Evolutionary conservation across 2,113 vertebrate species (phyloP), one percentile per base, ranked within the genome.

Genomic region (Spea bombifrons): DNA sequence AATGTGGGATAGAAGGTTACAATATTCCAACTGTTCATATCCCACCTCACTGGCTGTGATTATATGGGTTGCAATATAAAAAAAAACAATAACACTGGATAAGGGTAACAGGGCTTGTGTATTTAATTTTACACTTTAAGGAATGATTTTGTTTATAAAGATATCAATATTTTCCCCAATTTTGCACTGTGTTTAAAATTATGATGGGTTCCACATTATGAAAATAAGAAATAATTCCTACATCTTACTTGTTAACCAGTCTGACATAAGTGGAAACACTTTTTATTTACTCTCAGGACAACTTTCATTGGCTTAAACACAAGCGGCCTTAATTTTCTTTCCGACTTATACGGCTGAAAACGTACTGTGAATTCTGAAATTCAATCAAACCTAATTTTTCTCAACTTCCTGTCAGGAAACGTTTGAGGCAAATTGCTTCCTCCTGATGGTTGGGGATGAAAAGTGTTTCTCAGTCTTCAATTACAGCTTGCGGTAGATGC

Each of bases 391-490:
- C 69, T 75, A 66, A 76, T 71, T 81, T 81, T 81, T 53, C 68
- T 72, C 52, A 67, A 71, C 73, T 81, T 76, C 73, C 80, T 66
- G 67, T 76, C 80, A 81, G 80, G 80, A 75, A 81, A 75, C 72
- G 76, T 76, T 81, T 81, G 68, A 55, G 59, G 73, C 66, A 71
- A 64, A 75, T 81, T 81, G 71, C 57, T 80, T 80, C 77, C 77
- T 80, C 63, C 46, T 44, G 66, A 57, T 80, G 77, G 73, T 80
- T 55, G 59, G 50, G 50, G 71, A 73, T 80, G 71, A 66, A 73
- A 80, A 65, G 70, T 80, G 49, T 80, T 80, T 73, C 63, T 44
- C 16, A 73, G 55, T 52, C 77, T 57, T 73, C 71, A 80, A 72
- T 78, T 78, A 72, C 48, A 78, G 59, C 66, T 79, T 80, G 77